These are phyloP conservation scores for Rhagium mordax DNA, from an alignment of 2,888 invertebrate genomes.

Conservation along the genomic window DNA sequence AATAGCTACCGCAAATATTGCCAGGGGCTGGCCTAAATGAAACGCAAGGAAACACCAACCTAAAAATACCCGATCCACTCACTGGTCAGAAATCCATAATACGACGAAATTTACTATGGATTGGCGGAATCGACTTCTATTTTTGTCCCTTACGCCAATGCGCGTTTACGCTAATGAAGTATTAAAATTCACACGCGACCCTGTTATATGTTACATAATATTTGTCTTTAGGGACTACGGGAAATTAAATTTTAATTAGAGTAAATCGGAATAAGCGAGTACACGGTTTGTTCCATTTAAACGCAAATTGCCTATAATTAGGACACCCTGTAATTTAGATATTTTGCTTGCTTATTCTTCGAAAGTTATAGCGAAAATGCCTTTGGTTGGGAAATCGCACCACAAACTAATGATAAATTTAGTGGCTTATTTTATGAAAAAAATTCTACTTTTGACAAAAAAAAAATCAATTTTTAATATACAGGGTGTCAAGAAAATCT, in stretches of 20 bases:
- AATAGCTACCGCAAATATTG: background rate
- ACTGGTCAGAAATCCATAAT: background rate
- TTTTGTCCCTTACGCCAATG: background rate
- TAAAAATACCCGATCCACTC: background rate
- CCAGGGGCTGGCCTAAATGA: background rate
- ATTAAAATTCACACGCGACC: background rate
- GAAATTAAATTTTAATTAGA: background rate
- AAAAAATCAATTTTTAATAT: too few species aligned
- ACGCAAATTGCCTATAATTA: background rate
- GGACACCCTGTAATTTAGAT: background rate
- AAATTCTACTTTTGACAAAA: too few species aligned
- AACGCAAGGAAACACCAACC: background rate
- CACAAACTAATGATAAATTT: too few species aligned
- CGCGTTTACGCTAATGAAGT: background rate
- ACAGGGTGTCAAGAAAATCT: too few species aligned
- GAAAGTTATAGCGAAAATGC: too few species aligned
- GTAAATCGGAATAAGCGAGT: background rate
- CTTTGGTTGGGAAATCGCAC: too few species aligned
- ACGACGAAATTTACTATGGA: background rate
- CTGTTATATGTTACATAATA: background rate
- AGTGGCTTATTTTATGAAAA: too few species aligned
- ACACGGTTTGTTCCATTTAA: background rate
- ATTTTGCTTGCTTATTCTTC: background rate
- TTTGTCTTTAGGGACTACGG: background rate
- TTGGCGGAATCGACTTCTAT: background rate